Base-by-base conservation (phyloP, 37 sponge, comb jelly and placozoan genomes). In the Ianthella basta region DNA sequence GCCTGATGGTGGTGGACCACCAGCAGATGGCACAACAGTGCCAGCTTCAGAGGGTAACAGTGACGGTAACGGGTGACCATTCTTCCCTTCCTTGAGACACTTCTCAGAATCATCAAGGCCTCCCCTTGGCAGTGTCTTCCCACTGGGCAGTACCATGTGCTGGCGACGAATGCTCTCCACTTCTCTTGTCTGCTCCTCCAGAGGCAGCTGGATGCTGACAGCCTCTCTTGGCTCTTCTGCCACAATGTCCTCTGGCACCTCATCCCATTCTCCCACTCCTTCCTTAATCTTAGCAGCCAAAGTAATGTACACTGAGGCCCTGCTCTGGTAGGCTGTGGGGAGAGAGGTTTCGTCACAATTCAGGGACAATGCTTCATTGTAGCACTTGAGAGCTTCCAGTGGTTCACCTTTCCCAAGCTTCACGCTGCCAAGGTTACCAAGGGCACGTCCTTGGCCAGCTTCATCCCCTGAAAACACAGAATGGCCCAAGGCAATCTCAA, bases 341-440 rank as follows among this genome's bases (percentile, higher is more conserved):
- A 77, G 33, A 19, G 88, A 84, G 25, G 75, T 38, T 34, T 68
- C 61, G 41, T 93, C 94, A 44, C 21, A 61, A 35, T 75, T 87
- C 50, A 89, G 93, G 2, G 65, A 39, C 0, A 93, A 55, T 16
- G 88, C 87, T 78, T 89, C 93, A 36, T 82, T 78, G 61, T 85
- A 93, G 37, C 87, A 86, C 0, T 59, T 84, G 33, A 89, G 59
- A 23, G 91, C 90, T 67, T 69, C 59, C 20, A 63, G 63, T 30
- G 66, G 60, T 20, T 88, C 34, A 50, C 85, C 90, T 35, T 72
- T 37, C 44, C 87, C 15, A 82, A 87, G 84, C 59, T 55, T 72
- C 44, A 93, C 68, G 56, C 89, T 93, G 16, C 93, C 93, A 30
- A 93, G 84, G 85, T 89, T 93, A 16, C 93, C 93, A 79, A 80